Evolutionary conservation across 2,113 vertebrate genomes (phyloP).

Genomic region (Thryonomys swinderianus): DNA sequence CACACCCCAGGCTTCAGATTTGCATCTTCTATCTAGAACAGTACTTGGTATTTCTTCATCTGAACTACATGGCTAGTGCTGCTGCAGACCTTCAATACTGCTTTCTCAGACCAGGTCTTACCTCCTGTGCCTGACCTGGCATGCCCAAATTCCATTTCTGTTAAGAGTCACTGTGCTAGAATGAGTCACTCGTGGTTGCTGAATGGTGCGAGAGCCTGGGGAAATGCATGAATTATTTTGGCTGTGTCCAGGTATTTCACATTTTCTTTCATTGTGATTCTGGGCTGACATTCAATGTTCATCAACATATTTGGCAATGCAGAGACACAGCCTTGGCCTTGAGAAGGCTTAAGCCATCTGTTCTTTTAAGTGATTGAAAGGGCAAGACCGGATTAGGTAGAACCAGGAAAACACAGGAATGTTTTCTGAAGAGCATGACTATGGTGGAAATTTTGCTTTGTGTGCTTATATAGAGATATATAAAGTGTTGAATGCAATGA

Average conservation of each 20-base stretch:
- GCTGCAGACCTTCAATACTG: background rate
- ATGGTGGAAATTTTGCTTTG: constrained; percentile 38
- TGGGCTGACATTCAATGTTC: constrained; percentile 76
- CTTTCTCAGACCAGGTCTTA: background rate
- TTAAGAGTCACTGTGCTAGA: constrained; percentile 32
- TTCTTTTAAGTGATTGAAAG: constrained; percentile 66
- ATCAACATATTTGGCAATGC: constrained; percentile 76
- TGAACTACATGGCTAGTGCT: background rate
- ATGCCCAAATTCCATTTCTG: background rate
- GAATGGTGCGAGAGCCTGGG: background rate
- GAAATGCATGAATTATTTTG: constrained; percentile 54
- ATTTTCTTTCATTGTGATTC: constrained; percentile 73
- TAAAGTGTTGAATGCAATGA: background rate
- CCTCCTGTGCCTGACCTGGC: background rate
- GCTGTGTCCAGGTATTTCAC: constrained; percentile 65
- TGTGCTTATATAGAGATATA: constrained; percentile 26
- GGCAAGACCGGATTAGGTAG: constrained; percentile 57
- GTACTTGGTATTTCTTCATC: background rate
- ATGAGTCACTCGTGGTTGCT: background rate
- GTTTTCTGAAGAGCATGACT: constrained; percentile 37
- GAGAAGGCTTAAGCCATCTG: constrained; percentile 75
- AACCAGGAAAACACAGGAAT: constrained; percentile 46
- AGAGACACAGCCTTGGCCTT: constrained; percentile 72
- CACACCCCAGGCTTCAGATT: background rate
- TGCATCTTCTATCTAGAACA: background rate